phyloP scores from a whole-genome alignment of 2,797 vertebrate genomes.

The Esox lucius region DNA sequence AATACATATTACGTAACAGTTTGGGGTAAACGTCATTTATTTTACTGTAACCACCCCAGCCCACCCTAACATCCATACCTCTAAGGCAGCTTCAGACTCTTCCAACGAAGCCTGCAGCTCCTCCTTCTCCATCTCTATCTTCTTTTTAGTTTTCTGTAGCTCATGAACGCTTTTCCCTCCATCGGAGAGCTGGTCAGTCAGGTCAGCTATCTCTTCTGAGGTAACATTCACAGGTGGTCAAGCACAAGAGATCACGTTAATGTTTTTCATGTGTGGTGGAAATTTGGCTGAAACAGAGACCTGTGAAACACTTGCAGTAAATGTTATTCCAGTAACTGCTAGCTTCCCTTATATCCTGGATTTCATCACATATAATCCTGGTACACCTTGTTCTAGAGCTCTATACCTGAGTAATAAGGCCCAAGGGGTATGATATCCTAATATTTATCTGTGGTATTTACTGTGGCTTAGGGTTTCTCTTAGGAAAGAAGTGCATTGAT shows the following conservation, averaged over 20 bases:
- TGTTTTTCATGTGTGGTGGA: neutral
- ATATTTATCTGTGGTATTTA: too few relatives aligned
- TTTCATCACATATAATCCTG: neutral
- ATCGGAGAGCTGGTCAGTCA: constrained; percentile 80
- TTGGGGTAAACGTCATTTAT: neutral
- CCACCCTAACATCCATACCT: constrained; percentile 61
- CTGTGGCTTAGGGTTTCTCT: too few relatives aligned
- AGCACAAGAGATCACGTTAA: neutral
- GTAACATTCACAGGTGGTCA: neutral
- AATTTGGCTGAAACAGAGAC: neutral
- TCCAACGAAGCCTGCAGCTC: constrained; percentile 81
- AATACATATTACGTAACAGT: neutral
- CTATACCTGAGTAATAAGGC: neutral
- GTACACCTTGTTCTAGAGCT: neutral
- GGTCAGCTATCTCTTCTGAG: constrained; percentile 78
- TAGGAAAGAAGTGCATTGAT: too few relatives aligned
- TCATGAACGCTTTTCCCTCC: constrained; percentile 80
- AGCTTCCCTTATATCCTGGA: neutral
- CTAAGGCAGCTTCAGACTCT: constrained; percentile 80
- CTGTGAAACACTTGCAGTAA: neutral
- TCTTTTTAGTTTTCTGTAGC: constrained; percentile 83
- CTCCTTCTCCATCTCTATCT: constrained; percentile 84
- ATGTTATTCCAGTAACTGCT: neutral
- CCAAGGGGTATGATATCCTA: too few relatives aligned
- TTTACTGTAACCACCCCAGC: neutral